These are phyloP conservation scores for Platycercus adscitus DNA, from an alignment of 2,113 vertebrate genomes.

Conservation along the genomic window DNA sequence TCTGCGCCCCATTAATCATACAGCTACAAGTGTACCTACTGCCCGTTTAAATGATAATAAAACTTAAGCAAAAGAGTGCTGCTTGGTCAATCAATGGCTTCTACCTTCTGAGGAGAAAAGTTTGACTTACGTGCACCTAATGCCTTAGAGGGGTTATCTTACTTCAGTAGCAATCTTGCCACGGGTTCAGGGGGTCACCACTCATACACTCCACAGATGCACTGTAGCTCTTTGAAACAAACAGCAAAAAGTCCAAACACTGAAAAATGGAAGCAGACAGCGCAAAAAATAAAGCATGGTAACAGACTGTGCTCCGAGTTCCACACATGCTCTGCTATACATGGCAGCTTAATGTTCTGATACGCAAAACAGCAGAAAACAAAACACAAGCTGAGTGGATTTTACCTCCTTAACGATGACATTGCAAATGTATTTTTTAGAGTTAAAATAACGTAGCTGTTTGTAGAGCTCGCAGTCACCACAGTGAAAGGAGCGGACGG, in stretches of 20 bases:
- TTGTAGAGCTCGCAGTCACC: neutral
- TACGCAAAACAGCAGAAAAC: neutral
- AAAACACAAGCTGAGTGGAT: neutral
- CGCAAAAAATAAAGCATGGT: conserved; percentile 13
- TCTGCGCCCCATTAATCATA: rapidly evolving
- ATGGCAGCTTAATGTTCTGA: neutral
- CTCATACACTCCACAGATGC: neutral
- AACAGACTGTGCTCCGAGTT: conserved; percentile 22
- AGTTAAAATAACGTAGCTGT: neutral
- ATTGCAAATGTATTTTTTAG: neutral
- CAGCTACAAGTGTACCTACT: neutral
- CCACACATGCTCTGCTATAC: neutral
- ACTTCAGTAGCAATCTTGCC: rapidly evolving
- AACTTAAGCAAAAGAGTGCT: rapidly evolving
- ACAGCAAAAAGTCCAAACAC: neutral
- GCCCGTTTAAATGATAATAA: neutral
- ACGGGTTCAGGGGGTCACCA: neutral
- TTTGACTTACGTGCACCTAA: neutral
- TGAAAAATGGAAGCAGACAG: conserved; percentile 19
- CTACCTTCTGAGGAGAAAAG: neutral
- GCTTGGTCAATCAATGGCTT: neutral
- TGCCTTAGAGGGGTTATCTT: neutral
- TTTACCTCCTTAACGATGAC: conserved; percentile 3
- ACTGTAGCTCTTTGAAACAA: neutral
- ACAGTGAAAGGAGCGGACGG: neutral